These are phyloP conservation scores for Dysidea cf. avara DNA, from an alignment of 37 sponge, comb jelly and placozoan species.

Conservation along the genomic window DNA sequence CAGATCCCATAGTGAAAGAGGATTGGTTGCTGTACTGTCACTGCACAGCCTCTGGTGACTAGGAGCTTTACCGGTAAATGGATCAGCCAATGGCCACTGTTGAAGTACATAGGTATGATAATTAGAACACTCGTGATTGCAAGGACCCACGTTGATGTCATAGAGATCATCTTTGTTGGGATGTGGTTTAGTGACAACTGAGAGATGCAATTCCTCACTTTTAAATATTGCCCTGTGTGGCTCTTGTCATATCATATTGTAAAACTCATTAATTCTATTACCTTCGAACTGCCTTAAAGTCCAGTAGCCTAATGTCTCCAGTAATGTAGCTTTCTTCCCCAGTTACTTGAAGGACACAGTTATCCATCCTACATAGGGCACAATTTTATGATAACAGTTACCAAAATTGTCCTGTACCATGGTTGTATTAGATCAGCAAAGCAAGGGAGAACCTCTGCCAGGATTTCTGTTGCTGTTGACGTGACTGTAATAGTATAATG, in stretches of 20 bases:
- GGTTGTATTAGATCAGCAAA: too few relatives aligned
- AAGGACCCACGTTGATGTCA: constrained; percentile 24
- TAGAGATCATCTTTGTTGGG: constrained; percentile 16
- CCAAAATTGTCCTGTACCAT: too few relatives aligned
- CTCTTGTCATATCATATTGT: background rate
- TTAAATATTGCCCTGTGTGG: constrained; percentile 60
- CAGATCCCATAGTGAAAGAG: constrained; percentile 57
- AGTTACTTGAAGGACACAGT: constrained; percentile 49
- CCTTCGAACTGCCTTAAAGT: constrained; percentile 61
- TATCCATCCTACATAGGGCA: constrained; percentile 38
- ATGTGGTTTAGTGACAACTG: constrained; percentile 38
- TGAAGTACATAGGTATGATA: background rate
- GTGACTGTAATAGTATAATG: too few relatives aligned
- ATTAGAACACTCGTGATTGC: background rate
- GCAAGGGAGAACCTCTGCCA: too few relatives aligned
- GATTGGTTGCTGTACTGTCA: constrained; percentile 6
- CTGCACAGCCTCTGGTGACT: constrained; percentile 36
- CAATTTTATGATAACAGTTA: too few relatives aligned
- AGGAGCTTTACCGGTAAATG: constrained; percentile 34
- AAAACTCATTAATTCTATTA: background rate
- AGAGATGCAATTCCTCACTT: constrained; percentile 47
- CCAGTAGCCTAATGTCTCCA: constrained; percentile 45
- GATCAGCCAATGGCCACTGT: constrained; percentile 56
- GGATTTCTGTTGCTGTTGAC: too few relatives aligned
- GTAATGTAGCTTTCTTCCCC: constrained; percentile 60